Base-by-base conservation (phyloP, 1,140 invertebrate species). In the Lepidurus apus region DNA sequence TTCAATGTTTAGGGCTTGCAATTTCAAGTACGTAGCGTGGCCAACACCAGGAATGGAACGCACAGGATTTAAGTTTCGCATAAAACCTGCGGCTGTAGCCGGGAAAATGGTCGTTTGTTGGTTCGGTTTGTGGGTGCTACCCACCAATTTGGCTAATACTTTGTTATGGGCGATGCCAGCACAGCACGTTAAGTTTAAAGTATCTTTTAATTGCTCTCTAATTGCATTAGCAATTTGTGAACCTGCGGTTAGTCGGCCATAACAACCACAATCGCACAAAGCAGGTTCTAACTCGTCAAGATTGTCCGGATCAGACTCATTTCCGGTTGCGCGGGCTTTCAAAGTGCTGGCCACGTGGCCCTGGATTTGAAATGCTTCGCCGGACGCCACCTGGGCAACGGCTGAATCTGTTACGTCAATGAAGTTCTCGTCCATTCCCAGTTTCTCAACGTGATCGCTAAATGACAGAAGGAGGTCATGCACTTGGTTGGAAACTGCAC, bases 81-180 rank as follows among this genome's bases (percentile, higher is more conserved):
- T 88, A 79, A 94, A 88, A 43, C 86, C 84, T 42, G 86, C 81
- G 17, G 88, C 89, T 81, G 89, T 87, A 79, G 89, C 89, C 26
- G 93, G 92, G 80, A 90, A 93, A 75, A 95, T 84, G 17, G 91
- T 86, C 9, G 93, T 95, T 83, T 95, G 93, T 81, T 93, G 89
- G 84, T 94, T 91, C 3, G 93, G 92, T 85, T 93, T 93, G 82
- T 94, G 87, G 74, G 88, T 84, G 44, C 88, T 87, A 80, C 91
- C 91, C 24, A 89, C 90, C 45, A 95, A 84, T 85, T 95, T 95
- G 5, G 93, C 91, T 81, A 95, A 84, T 74, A 95, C 83, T 85
- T 95, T 95, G 83, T 95, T 95, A 81, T 93, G 91, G 45, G 91
- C 89, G 80, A 95, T 89, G 13, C 93, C 93, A 76, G 92, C 93